Evolutionary conservation across 2,113 vertebrate species (phyloP), one percentile per base, ranked within the genome.

Genomic region (Cyrtonyx montezumae): DNA sequence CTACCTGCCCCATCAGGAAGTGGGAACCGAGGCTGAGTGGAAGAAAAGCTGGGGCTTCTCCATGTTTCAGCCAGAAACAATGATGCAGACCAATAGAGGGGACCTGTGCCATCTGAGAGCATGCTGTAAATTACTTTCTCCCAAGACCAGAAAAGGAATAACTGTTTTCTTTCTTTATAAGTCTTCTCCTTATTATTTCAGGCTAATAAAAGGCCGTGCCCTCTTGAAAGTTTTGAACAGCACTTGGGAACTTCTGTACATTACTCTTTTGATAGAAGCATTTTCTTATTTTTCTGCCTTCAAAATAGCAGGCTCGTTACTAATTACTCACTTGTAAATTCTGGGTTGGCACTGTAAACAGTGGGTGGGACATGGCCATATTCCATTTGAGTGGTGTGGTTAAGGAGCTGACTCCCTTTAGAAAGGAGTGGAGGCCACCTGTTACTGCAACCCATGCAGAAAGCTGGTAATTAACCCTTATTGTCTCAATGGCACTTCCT

Each of bases 321-420:
- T 93, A 76, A 21, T 74, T 90, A 12, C 56, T 89, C 83, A 82
- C 49, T 93, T 92, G 37, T 51, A 92, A 92, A 34, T 70, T 76
- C 88, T 93, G 79, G 46, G 14, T 43, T 90, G 53, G 79, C 78
- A 18, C 30, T 70, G 69, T 67, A 92, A 92, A 87, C 15, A 14
- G n/a, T 63, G 63, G 56, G 53, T 63, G 65, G 56, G 49, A 74
- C 6, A 15, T 11, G 79, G 69, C 56, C 83, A 45, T 84, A 63
- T 94, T 84, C 67, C 46, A 53, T 77, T 43, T 75, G 26, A 69
- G 9, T 36, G 46, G 43, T 71, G n/a, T 61, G 42, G 87, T 94
- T 93, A 78, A 61, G 85, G 62, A 90, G 61, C 3, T 4, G 25
- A 86, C 46, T 69, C 36, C 8, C 16, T 62, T 95, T 83, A 75